Percentiles rank a stretch among this genome's conserved stretches.
phyloP scores from a whole-genome alignment of 2,113 vertebrate species.

The Apteryx owenii region DNA sequence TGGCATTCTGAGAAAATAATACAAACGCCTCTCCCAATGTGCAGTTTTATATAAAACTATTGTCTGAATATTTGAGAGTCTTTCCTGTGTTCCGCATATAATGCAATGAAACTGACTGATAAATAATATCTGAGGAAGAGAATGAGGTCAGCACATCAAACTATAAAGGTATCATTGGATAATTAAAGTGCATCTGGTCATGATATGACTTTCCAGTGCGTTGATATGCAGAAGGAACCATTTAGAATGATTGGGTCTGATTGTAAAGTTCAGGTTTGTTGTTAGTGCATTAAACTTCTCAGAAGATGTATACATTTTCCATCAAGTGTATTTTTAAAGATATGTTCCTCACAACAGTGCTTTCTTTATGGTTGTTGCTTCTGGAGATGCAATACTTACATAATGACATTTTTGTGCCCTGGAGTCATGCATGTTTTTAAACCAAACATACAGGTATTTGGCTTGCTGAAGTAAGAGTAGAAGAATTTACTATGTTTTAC shows the following conservation, averaged over 20 bases:
- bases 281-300: neutral
- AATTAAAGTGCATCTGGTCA: neutral
- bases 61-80: conserved; percentile 16
- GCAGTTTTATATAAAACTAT: neutral
- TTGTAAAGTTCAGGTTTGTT: neutral
- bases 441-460: neutral
- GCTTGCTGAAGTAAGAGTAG: neutral
- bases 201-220: neutral
- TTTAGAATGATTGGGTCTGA: neutral
- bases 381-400: neutral
- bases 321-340: neutral
- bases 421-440: neutral
- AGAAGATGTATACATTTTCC: neutral
- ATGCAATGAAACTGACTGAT: neutral
- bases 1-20: conserved; percentile 45
- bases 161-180: neutral
- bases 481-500: neutral
- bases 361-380: neutral
- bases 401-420: neutral
- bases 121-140: neutral
- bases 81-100: neutral
- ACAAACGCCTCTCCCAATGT: neutral
- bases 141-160: neutral
- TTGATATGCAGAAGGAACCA: neutral
- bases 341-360: neutral